These are phyloP conservation scores for Leptoteleia sp. DNA, from an alignment of 1,140 invertebrate genomes.

Conservation along the genomic window DNA sequence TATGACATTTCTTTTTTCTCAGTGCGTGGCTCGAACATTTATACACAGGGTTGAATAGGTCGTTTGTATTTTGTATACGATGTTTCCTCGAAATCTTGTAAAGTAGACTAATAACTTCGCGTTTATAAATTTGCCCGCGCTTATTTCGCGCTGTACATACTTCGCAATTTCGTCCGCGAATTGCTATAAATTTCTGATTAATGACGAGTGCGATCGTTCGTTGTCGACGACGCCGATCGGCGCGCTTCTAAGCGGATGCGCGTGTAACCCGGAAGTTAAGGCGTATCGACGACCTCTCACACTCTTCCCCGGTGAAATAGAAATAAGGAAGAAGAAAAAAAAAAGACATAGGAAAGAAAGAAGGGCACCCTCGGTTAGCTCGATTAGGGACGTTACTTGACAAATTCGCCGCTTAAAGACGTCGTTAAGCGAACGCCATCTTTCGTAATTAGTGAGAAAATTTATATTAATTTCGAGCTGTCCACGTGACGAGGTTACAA, in stretches of 20 bases:
- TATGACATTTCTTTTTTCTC: no score
- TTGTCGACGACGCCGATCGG: background rate
- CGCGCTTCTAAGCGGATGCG: slow-evolving; percentile 8
- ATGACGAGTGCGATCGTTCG: slow-evolving; percentile 31
- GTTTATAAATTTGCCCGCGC: slow-evolving; percentile 22
- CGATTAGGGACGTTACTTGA: slow-evolving; percentile 22
- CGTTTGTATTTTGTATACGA: slow-evolving; percentile 56
- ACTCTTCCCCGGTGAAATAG: background rate
- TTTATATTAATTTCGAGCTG: no score
- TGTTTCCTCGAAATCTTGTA: slow-evolving; percentile 40
- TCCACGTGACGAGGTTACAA: slow-evolving; percentile 6
- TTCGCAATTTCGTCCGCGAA: slow-evolving; percentile 43
- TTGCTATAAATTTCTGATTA: slow-evolving; percentile 25
- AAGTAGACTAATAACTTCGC: slow-evolving; percentile 14
- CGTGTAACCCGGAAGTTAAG: slow-evolving; percentile 7
- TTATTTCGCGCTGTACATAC: slow-evolving; percentile 42
- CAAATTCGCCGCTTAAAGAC: slow-evolving; percentile 10
- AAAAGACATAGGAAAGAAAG: no score
- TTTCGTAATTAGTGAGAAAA: no score
- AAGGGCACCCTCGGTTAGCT: slow-evolving; percentile 7
- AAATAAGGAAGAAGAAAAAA: no score
- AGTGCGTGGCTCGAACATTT: slow-evolving; percentile 13
- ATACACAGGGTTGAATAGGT: slow-evolving; percentile 22
- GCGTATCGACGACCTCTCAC: slow-evolving; percentile 1
- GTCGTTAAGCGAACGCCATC: slow-evolving; percentile 7